Evolutionary conservation across 2,888 invertebrate species (phyloP), one percentile per base, ranked within the genome.

Genomic region (Ligdia adustata): DNA sequence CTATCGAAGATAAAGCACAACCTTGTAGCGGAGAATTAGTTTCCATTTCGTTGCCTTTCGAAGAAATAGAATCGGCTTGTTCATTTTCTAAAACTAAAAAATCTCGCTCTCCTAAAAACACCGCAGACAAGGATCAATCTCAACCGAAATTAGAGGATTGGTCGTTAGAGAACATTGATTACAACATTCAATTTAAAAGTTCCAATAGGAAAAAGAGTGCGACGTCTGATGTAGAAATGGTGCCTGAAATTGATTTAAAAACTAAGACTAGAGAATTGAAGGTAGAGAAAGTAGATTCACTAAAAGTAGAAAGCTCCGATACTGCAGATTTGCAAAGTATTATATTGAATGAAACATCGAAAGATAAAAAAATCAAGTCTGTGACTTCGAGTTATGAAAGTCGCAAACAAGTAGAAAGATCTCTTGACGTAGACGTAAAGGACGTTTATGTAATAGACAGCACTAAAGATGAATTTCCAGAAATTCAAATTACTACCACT

Each of bases 401-500:
- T 26, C 69, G 79, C 18, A 87, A 79, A 58, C 55, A 68, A 12
- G 44, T 57, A 6, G 82, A 79, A 15, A 81, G 75, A 54, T 46
- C 56, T 32, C 44, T 54, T 14, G 80, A 81, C 48, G 49, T 61
- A 9, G 78, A 79, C 13, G 69, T 82, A 6, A 87, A 82, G 64
- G 87, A 89, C 62, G 82, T 89, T 1, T 89, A 88, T 47, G 82
- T 90, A 9, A 90, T 90, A 35, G 82, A 90, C 60, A 79, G 87
- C 7, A 75, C 79, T n/a, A 79, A 80, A 53, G 89, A 89, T 16
- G 82, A 87, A 11, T 89, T 86, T 46, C 90, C 90, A 3, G 88
- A 87, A 62, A 89, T 90, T 50, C 84, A 87, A 65, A 88, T 90
- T 46, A 89, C 89, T 14, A 75, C 33, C 7, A 38, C 33, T 13